Evolutionary conservation across 2,888 invertebrate genomes (phyloP).

Genomic region (Ptilodon capucinus): DNA sequence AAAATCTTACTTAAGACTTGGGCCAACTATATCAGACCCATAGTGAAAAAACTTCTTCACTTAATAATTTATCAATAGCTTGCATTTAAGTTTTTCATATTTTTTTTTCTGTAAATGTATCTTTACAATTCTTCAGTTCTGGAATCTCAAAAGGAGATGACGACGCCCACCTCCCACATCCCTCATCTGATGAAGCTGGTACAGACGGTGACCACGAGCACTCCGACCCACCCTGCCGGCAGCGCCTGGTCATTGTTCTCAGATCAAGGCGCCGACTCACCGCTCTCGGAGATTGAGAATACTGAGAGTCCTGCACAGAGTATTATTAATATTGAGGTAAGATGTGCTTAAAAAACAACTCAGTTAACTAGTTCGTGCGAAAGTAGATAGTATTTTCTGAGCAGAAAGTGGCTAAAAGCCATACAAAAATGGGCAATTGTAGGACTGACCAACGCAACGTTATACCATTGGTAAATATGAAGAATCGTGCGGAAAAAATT

Average conservation of each 20-base stretch:
- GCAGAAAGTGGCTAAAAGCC: too few relatives aligned
- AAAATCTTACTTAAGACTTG: too few relatives aligned
- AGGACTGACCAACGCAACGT: too few relatives aligned
- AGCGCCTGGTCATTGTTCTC: slow-evolving; percentile 67
- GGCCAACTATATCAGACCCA: too few relatives aligned
- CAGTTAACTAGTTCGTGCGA: too few relatives aligned
- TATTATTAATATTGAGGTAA: slow-evolving; percentile 58
- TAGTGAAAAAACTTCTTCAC: background rate
- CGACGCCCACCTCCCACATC: slow-evolving; percentile 67
- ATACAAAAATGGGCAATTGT: too few relatives aligned
- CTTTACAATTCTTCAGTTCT: slow-evolving; percentile 26
- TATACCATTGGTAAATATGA: too few relatives aligned
- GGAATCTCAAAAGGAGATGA: slow-evolving; percentile 55
- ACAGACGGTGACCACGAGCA: slow-evolving; percentile 68
- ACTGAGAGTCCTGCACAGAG: slow-evolving; percentile 64
- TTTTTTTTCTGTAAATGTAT: background rate
- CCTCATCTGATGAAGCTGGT: slow-evolving; percentile 55
- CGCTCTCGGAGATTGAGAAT: slow-evolving; percentile 73
- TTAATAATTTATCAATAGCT: background rate
- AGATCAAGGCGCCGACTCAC: slow-evolving; percentile 66
- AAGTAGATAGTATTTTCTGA: too few relatives aligned
- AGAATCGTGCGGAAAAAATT: too few relatives aligned
- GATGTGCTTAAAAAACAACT: background rate
- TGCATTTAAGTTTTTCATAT: background rate
- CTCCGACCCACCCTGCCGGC: slow-evolving; percentile 62